phyloP scores from a whole-genome alignment of 37 sponge, comb jelly and placozoan genomes.

The Spongia lamella region DNA sequence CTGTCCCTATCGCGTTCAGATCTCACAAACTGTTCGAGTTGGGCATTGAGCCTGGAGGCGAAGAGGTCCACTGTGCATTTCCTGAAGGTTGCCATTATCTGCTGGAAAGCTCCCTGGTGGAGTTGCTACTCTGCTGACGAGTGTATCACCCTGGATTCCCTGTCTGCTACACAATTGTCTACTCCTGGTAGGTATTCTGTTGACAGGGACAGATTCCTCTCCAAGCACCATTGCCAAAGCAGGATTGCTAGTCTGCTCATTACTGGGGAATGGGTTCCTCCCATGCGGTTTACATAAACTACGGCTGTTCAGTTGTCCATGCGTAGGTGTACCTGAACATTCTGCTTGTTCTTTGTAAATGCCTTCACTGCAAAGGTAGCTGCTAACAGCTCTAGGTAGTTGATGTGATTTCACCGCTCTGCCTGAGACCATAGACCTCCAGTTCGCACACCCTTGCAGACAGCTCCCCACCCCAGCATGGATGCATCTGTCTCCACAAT shows the following conservation, averaged over 20 bases:
- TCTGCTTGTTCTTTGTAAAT: neutral
- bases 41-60: conserved; percentile 24
- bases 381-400: too few relatives aligned
- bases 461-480: conserved; percentile 35
- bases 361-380: conserved; percentile 39
- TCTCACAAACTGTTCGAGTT: too few relatives aligned
- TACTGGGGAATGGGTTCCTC: conserved; percentile 26
- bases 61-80: conserved; percentile 33
- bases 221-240: conserved; percentile 41
- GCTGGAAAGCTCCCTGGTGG: neutral
- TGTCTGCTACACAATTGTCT: too few relatives aligned
- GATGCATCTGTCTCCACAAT: too few relatives aligned
- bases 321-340: conserved; percentile 4
- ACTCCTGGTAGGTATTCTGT: conserved; percentile 41
- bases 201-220: conserved; percentile 6
- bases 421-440: conserved; percentile 17
- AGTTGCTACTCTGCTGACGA: conserved; percentile 25
- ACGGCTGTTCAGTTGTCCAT: conserved; percentile 37
- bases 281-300: conserved; percentile 28
- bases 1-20: neutral
- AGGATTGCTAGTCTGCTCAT: conserved; percentile 26
- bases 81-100: conserved; percentile 1
- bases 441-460: conserved; percentile 6
- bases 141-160: too few relatives aligned
- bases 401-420: conserved; percentile 16